Conservation (phyloP, 2,113 vertebrate genomes). For the Misgurnus mizolepis region DNA sequence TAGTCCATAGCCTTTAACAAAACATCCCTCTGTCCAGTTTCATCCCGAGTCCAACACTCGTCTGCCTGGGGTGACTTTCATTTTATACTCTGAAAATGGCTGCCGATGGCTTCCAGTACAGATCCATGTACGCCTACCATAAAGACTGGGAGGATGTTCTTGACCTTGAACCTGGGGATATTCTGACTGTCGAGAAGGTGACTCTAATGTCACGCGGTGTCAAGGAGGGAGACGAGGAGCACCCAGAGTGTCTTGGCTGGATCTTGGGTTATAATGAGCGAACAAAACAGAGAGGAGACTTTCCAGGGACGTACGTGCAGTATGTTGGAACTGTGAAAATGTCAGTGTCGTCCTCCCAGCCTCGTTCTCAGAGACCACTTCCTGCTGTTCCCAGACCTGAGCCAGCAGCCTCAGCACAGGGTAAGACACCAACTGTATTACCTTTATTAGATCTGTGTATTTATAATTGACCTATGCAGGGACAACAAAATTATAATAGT, state of each 20-base stretch:
- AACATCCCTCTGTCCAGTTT: conserved; percentile 45
- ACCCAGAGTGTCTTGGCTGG: conserved; percentile 85
- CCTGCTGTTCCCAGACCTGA: conserved; percentile 80
- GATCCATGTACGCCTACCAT: conserved; percentile 82
- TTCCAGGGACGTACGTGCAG: conserved; percentile 91
- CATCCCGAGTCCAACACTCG: conserved; percentile 32
- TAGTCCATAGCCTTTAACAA: conserved; percentile 29
- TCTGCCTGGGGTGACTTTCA: conserved; percentile 49
- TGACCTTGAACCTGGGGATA: conserved; percentile 85
- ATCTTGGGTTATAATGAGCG: conserved; percentile 90
- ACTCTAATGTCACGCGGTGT: conserved; percentile 83
- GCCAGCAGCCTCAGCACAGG: conserved; percentile 65
- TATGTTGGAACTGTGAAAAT: conserved; percentile 85
- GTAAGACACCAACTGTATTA: conserved; percentile 68
- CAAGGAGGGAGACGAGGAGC: conserved; percentile 82
- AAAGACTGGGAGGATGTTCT: conserved; percentile 92
- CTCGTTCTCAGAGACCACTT: conserved; percentile 83
- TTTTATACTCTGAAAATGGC: conserved; percentile 68
- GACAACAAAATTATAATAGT: no score
- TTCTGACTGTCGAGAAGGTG: conserved; percentile 85
- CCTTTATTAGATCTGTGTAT: background rate
- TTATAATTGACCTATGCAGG: background rate
- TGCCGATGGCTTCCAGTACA: conserved; percentile 87
- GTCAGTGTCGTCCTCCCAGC: conserved; percentile 77
- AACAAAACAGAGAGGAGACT: conserved; percentile 90